Percentiles rank a stretch among this genome's conserved stretches.
These are phyloP conservation scores for Leucania comma DNA, from an alignment of 2,888 invertebrate genomes.

Conservation along the genomic window DNA sequence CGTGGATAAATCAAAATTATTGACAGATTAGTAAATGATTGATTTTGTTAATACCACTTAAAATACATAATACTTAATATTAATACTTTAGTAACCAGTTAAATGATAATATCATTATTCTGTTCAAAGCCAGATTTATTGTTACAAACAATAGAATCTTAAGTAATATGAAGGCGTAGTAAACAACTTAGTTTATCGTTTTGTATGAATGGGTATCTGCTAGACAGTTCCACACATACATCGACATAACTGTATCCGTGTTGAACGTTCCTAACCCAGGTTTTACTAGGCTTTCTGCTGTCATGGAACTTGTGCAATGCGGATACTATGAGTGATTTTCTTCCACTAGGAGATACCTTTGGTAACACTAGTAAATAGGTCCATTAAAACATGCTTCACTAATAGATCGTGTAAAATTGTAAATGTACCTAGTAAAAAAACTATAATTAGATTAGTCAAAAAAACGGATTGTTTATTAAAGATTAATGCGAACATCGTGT, in stretches of 20 bases:
- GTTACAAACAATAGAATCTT: slow-evolving; percentile 8
- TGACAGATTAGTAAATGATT: slow-evolving; percentile 13
- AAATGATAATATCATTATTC: slow-evolving; percentile 16
- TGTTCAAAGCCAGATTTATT: slow-evolving; percentile 17
- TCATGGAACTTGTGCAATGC: slow-evolving; percentile 8
- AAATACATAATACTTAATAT: slow-evolving; percentile 1
- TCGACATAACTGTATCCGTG: slow-evolving; percentile 4
- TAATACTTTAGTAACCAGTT: slow-evolving; percentile 1
- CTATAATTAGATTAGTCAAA: neutral
- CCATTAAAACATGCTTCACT: neutral
- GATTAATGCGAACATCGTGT: slow-evolving; percentile 21
- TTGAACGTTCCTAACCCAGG: neutral
- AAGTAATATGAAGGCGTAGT: slow-evolving; percentile 3
- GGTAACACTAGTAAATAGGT: neutral
- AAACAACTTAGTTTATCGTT: slow-evolving; percentile 23
- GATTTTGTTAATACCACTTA: neutral
- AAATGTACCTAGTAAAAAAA: neutral
- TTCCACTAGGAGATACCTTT: neutral
- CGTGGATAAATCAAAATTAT: slow-evolving; percentile 1
- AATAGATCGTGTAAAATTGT: neutral
- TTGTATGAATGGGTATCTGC: slow-evolving; percentile 3
- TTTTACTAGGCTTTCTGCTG: slow-evolving; percentile 10
- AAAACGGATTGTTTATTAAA: slow-evolving; percentile 14
- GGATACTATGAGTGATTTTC: neutral
- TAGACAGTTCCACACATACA: neutral